Conservation (phyloP, 1,140 invertebrate species). For the Caenorhabditis brenneri region DNA sequence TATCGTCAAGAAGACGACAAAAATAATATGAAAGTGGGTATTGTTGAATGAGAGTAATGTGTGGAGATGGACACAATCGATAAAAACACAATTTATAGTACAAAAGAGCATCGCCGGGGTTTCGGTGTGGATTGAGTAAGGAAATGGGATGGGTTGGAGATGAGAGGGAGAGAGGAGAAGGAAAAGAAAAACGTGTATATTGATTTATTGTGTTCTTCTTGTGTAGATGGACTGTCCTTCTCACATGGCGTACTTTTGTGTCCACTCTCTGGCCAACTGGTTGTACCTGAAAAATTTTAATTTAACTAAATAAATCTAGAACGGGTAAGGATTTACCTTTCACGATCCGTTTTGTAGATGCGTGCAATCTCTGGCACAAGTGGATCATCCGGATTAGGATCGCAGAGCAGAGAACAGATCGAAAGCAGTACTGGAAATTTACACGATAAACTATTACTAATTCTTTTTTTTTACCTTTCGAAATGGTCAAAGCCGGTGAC, state of each 20-base stretch:
- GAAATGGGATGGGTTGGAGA: conserved; percentile 35
- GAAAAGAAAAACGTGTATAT: neutral
- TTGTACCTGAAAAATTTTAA: conserved; percentile 77
- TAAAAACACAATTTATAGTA: conserved; percentile 42
- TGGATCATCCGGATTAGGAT: conserved; percentile 98
- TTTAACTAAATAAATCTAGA: neutral
- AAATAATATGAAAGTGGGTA: conserved; percentile 43
- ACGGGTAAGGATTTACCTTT: conserved; percentile 71
- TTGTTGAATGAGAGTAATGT: conserved; percentile 13
- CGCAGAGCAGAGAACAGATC: conserved; percentile 97
- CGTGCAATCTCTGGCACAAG: conserved; percentile 97
- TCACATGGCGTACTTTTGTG: conserved; percentile 99
- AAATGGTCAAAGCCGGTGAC: conserved; percentile 98
- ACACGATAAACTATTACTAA: neutral
- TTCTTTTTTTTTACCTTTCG: no score
- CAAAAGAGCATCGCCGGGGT: conserved; percentile 31
- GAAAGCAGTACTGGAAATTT: conserved; percentile 86
- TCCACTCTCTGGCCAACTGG: conserved; percentile 96
- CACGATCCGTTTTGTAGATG: conserved; percentile 98
- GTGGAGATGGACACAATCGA: conserved; percentile 16
- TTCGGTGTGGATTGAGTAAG: conserved; percentile 17
- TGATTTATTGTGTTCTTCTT: neutral
- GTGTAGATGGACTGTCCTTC: neutral
- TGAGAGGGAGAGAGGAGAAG: neutral
- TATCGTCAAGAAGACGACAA: neutral